A percentile compares a stretch with the other conserved stretches of the same genome.
Conservation (phyloP, 2,888 invertebrate genomes). For the Cephus runcator region DNA sequence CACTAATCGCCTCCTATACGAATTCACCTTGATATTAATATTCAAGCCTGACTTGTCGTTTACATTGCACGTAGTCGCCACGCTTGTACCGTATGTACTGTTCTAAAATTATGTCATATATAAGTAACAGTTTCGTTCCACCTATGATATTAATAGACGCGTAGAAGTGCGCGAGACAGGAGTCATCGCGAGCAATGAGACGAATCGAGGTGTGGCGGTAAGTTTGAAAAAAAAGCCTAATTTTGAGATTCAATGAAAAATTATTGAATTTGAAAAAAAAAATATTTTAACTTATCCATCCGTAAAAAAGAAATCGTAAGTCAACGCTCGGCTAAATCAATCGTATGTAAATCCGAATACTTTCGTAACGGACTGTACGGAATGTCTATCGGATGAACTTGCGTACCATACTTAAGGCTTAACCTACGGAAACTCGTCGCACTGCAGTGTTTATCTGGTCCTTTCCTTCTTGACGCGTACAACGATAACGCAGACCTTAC, state of each 20-base stretch:
- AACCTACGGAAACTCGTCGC: neutral
- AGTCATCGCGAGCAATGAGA: neutral
- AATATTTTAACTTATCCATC: neutral
- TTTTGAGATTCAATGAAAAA: neutral
- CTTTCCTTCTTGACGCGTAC: neutral
- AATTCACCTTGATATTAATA: neutral
- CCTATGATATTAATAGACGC: neutral
- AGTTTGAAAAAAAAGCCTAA: neutral
- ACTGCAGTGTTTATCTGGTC: neutral
- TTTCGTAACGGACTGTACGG: neutral
- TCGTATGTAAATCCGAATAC: neutral
- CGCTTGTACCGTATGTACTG: neutral
- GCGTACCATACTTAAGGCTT: neutral
- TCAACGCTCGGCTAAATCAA: neutral
- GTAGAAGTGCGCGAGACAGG: neutral
- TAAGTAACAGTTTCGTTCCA: neutral
- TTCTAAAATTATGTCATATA: neutral
- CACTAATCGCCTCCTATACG: no score
- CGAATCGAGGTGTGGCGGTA: neutral
- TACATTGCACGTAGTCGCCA: neutral
- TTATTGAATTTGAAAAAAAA: neutral
- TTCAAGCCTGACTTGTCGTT: neutral
- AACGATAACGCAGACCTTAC: neutral
- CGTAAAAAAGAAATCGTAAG: neutral
- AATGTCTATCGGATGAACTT: neutral